Evolutionary conservation across 2,797 vertebrate genomes (phyloP).

Genomic region (Coilia nasus): DNA sequence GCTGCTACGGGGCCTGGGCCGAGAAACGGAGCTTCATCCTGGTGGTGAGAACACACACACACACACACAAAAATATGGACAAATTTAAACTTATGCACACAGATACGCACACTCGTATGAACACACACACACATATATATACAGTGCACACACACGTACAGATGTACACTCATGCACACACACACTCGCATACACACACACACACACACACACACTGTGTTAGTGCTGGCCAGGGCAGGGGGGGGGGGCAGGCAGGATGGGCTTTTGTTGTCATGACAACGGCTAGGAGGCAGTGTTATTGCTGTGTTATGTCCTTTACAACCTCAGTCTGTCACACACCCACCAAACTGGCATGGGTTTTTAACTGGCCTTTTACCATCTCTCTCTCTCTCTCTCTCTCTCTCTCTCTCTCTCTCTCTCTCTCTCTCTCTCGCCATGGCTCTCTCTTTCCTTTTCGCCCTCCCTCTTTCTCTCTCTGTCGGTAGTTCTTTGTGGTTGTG

Average conservation of each 20-base stretch:
- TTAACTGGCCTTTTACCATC: too few species aligned
- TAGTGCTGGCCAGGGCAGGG: too few species aligned
- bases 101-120: neutral
- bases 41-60: conserved; percentile 47
- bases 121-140: neutral
- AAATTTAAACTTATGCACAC: neutral
- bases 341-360: too few species aligned
- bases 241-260: too few species aligned
- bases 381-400: neutral
- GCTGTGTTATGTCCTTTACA: too few species aligned
- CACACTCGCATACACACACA: neutral
- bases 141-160: too few species aligned
- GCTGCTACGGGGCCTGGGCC: conserved; percentile 57
- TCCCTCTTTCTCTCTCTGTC: conserved; percentile 19
- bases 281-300: too few species aligned
- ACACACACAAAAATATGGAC: neutral
- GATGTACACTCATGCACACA: neutral
- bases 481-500: conserved; percentile 61
- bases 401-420: neutral
- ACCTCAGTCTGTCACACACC: too few species aligned
- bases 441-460: neutral
- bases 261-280: too few species aligned
- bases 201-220: too few species aligned
- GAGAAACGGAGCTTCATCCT: conserved; percentile 59
- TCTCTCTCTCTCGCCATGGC: neutral